Evolutionary conservation across 2,888 invertebrate genomes (phyloP).

Genomic region (Ennomos fuscantarius): DNA sequence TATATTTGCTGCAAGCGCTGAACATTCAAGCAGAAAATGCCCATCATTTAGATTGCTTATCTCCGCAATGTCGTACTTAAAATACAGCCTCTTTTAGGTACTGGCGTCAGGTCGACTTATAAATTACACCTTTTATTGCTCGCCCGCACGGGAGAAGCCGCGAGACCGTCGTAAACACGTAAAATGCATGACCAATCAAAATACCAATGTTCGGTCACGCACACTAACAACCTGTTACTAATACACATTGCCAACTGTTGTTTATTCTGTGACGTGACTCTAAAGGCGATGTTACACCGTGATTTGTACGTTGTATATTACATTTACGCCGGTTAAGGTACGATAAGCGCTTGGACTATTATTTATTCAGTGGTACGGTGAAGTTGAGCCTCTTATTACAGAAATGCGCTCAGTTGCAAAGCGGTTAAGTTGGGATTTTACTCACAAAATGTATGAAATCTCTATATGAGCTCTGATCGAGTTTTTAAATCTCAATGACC

Average conservation of each 20-base stretch:
- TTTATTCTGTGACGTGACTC: too few relatives aligned
- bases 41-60: constrained; percentile 51
- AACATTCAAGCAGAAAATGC: constrained; percentile 8
- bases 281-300: constrained; percentile 1
- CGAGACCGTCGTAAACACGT: constrained; percentile 77
- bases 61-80: constrained; percentile 52
- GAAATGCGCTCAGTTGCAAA: too few relatives aligned
- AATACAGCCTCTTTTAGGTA: constrained; percentile 54
- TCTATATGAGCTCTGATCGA: too few relatives aligned
- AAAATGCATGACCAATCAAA: constrained; percentile 86
- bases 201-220: constrained; percentile 81
- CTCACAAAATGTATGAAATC: too few relatives aligned
- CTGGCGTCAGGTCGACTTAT: constrained; percentile 48
- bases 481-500: too few relatives aligned
- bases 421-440: too few relatives aligned
- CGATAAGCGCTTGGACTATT: too few relatives aligned
- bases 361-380: too few relatives aligned
- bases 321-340: too few relatives aligned
- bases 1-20: not conserved
- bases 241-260: not conserved
- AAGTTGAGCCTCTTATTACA: too few relatives aligned
- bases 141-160: constrained; percentile 68
- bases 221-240: constrained; percentile 48
- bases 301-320: too few relatives aligned
- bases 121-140: constrained; percentile 78